Conservation (phyloP, 1,140 invertebrate genomes). For the Olivierus martensii region DNA sequence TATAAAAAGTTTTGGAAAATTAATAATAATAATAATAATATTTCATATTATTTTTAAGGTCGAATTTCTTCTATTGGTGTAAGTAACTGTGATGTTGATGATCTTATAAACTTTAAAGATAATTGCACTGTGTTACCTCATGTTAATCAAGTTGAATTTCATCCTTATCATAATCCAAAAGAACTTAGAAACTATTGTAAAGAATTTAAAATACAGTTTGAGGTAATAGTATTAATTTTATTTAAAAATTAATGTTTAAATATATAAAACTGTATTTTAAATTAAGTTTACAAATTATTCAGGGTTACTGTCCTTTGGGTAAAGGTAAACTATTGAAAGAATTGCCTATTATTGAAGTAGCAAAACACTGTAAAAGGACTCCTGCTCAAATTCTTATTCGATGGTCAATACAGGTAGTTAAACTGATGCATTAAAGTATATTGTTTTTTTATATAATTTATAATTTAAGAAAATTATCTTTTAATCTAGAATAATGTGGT, state of each 20-base stretch:
- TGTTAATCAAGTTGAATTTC: slow-evolving; percentile 35
- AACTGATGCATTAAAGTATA: neutral
- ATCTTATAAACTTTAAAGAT: slow-evolving; percentile 27
- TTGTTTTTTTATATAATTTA: neutral
- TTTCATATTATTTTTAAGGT: slow-evolving; percentile 13
- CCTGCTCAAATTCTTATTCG: slow-evolving; percentile 30
- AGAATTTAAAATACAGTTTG: slow-evolving; percentile 28
- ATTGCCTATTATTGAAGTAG: slow-evolving; percentile 20
- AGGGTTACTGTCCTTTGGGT: slow-evolving; percentile 34
- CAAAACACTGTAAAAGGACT: slow-evolving; percentile 21
- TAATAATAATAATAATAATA: neutral
- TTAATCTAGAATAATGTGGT: slow-evolving; percentile 26
- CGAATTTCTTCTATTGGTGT: slow-evolving; percentile 28
- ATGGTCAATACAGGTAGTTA: slow-evolving; percentile 26
- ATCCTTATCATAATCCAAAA: slow-evolving; percentile 32
- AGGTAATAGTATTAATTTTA: slow-evolving; percentile 22
- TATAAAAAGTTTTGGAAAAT: neutral
- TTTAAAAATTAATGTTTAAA: neutral
- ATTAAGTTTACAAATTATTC: too few species aligned
- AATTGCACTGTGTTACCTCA: slow-evolving; percentile 27
- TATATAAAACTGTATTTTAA: neutral
- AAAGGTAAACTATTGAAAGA: slow-evolving; percentile 28
- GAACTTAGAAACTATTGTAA: slow-evolving; percentile 26
- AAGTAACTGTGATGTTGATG: slow-evolving; percentile 29
- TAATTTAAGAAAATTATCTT: neutral